Evolutionary conservation across 2,113 vertebrate genomes (phyloP).

Genomic region (Pseudopipra pipra): DNA sequence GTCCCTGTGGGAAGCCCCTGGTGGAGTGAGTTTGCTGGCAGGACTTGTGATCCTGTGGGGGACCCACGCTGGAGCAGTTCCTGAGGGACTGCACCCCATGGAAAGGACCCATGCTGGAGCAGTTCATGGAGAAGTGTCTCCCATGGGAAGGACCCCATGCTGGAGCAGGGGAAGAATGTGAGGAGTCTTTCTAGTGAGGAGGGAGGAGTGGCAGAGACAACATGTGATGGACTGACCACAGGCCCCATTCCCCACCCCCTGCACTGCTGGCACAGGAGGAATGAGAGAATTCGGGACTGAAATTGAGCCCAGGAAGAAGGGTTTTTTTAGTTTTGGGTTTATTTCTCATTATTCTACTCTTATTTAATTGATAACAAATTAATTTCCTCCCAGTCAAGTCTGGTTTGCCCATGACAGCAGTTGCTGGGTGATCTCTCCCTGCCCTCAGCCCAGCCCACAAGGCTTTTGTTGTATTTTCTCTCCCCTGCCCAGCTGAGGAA

Average conservation of each 20-base stretch:
- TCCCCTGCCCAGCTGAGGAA: background rate
- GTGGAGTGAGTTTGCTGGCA: background rate
- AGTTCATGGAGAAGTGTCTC: background rate
- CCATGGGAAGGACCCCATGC: background rate
- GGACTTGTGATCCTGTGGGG: background rate
- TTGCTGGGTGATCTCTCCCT: background rate
- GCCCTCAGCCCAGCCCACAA: background rate
- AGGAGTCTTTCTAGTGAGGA: background rate
- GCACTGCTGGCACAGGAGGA: background rate
- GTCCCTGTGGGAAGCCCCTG: background rate
- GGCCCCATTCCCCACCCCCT: background rate
- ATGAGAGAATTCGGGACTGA: background rate
- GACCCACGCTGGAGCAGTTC: background rate
- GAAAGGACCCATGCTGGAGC: background rate
- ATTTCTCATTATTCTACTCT: background rate
- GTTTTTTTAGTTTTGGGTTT: background rate
- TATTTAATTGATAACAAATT: background rate
- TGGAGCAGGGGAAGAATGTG: background rate
- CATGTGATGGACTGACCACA: background rate
- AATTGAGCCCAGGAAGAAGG: background rate
- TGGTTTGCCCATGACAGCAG: background rate
- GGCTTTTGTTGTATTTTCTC: accelerated
- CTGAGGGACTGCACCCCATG: background rate
- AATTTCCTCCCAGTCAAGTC: background rate
- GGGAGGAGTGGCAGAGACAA: background rate